Conservation (phyloP, 2,113 vertebrate genomes). For the Amazona vittata region DNA sequence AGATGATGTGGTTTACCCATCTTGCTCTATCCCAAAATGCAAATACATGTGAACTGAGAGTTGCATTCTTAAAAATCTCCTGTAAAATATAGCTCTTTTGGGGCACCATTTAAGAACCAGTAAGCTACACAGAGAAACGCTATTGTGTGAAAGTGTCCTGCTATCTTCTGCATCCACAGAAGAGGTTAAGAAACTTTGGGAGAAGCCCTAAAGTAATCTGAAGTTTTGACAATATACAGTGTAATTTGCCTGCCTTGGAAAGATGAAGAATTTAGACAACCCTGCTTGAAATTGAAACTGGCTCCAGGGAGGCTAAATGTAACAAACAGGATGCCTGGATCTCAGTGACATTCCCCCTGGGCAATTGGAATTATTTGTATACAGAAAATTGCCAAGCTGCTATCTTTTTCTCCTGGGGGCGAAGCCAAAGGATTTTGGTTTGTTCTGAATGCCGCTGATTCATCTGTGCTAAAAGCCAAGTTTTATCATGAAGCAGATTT, state of each 20-base stretch:
- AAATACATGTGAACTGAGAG: background rate
- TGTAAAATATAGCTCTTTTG: background rate
- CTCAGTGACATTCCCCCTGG: conserved; percentile 26
- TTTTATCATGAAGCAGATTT: background rate
- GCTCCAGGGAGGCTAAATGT: conserved; percentile 16
- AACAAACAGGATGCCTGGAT: background rate
- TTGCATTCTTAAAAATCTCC: background rate
- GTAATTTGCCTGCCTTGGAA: conserved; percentile 35
- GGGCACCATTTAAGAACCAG: background rate
- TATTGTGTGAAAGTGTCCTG: background rate
- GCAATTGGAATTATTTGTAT: conserved; percentile 33
- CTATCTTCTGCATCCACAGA: background rate
- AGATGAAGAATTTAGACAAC: conserved; percentile 1
- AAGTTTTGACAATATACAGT: conserved; percentile 11
- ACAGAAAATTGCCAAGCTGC: conserved; percentile 49
- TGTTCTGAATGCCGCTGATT: background rate
- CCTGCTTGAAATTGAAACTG: conserved; percentile 19
- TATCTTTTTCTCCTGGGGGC: background rate
- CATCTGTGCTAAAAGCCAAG: background rate
- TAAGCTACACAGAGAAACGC: background rate
- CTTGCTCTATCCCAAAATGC: background rate
- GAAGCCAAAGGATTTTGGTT: conserved; percentile 2
- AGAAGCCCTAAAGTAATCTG: conserved; percentile 13
- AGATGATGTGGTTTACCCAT: background rate
- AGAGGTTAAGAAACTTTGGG: background rate